Conservation (phyloP, 1,140 invertebrate genomes). For the Megalonaias nervosa region DNA sequence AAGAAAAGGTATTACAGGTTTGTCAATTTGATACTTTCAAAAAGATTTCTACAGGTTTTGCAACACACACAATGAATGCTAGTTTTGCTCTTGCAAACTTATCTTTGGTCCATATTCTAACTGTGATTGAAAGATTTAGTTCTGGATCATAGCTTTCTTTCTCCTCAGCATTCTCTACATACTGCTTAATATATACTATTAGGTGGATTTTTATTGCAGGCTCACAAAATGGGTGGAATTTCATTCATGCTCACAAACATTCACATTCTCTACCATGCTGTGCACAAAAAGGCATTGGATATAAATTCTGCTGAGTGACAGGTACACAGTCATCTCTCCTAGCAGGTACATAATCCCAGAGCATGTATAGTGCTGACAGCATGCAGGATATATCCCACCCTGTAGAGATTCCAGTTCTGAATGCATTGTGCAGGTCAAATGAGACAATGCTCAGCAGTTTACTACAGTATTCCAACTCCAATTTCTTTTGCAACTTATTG, state of each 20-base stretch:
- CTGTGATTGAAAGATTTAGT: conserved; percentile 11
- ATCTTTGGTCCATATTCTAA: conserved; percentile 1
- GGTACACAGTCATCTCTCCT: neutral
- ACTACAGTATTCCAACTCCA: no score
- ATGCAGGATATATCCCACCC: neutral
- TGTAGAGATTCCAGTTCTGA: neutral
- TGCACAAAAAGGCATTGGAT: no score
- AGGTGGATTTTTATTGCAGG: neutral
- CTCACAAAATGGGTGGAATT: neutral
- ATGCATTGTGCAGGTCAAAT: no score
- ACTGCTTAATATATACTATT: neutral
- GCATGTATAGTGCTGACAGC: neutral
- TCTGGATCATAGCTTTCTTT: conserved; percentile 2
- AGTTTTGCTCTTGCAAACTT: conserved; percentile 1
- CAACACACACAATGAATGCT: conserved; percentile 5
- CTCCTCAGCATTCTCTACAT: neutral
- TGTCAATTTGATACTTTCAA: conserved; percentile 2
- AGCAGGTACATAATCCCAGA: conserved; percentile 10
- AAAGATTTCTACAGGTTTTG: conserved; percentile 1
- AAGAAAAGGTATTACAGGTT: conserved; percentile 13
- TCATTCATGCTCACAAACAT: neutral
- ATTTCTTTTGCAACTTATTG: no score
- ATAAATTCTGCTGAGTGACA: no score
- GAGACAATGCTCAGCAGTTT: no score
- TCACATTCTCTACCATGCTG: no score